These are phyloP conservation scores for Kradibia gibbosae DNA, from an alignment of 1,140 invertebrate species.

Conservation along the genomic window DNA sequence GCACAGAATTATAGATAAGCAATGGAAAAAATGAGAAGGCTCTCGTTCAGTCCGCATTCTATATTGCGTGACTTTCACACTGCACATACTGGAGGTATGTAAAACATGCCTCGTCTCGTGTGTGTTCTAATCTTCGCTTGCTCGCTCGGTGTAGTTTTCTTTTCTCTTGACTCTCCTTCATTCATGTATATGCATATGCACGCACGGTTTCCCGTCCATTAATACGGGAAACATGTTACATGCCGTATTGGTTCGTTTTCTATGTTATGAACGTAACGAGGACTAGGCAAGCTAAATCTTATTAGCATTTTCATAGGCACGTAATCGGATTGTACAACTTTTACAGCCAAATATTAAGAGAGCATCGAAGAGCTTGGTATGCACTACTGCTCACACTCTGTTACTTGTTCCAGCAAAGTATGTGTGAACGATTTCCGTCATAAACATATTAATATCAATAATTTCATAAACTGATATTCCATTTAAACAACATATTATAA, in stretches of 20 bases:
- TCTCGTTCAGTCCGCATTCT: not conserved
- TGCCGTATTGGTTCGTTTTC: not conserved
- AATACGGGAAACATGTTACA: not conserved
- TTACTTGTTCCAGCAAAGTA: too few relatives aligned
- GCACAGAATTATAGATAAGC: not conserved
- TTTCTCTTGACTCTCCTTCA: not conserved
- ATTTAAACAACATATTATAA: too few relatives aligned
- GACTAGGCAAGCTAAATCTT: not conserved
- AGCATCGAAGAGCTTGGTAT: not conserved
- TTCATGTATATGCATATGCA: not conserved
- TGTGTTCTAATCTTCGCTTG: conserved; percentile 40
- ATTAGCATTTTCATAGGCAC: not conserved
- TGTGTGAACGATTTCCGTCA: too few relatives aligned
- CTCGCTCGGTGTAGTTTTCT: not conserved
- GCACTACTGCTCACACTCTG: too few relatives aligned
- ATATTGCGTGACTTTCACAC: conserved; percentile 38
- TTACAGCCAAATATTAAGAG: not conserved
- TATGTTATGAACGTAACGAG: not conserved
- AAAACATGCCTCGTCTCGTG: conserved; percentile 17
- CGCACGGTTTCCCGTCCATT: not conserved
- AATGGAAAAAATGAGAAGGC: not conserved
- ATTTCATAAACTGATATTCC: too few relatives aligned
- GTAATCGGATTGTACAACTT: not conserved
- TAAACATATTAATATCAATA: too few relatives aligned
- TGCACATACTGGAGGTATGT: conserved; percentile 8